Percentiles rank a stretch among this genome's conserved stretches.
Evolutionary conservation across 2,888 invertebrate genomes (phyloP).

Genomic region (Drosophila fungiperda): DNA sequence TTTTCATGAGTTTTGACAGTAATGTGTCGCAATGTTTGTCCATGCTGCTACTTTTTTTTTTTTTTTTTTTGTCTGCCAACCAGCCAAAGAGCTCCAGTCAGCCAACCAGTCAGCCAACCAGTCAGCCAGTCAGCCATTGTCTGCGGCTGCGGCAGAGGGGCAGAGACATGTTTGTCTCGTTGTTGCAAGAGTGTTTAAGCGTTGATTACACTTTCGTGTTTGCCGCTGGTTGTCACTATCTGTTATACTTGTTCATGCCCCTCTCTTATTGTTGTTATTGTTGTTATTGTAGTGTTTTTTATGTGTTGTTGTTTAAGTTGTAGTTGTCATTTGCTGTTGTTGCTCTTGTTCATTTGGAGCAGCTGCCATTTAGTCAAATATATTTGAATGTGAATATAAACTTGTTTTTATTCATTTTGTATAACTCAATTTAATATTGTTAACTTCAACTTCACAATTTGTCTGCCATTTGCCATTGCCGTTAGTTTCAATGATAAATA

Average conservation of each 20-base stretch:
- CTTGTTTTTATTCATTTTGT: neutral
- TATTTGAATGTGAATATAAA: slow-evolving; percentile 1
- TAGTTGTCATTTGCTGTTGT: slow-evolving; percentile 22
- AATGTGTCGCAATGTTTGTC: slow-evolving; percentile 81
- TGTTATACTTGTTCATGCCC: slow-evolving; percentile 42
- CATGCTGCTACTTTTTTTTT: slow-evolving; percentile 30
- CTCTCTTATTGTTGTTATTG: slow-evolving; percentile 29
- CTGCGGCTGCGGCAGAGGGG: slow-evolving; percentile 55
- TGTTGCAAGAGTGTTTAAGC: slow-evolving; percentile 77
- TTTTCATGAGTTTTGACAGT: slow-evolving; percentile 80
- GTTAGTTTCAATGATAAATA: slow-evolving; percentile 10
- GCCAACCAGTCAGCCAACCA: slow-evolving; percentile 24
- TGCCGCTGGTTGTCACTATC: slow-evolving; percentile 70
- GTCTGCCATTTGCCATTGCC: neutral
- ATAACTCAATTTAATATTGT: neutral
- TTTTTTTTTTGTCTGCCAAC: slow-evolving; percentile 51
- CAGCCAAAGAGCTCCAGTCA: slow-evolving; percentile 4
- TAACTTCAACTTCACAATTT: neutral
- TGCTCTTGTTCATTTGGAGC: slow-evolving; percentile 35
- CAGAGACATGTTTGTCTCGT: slow-evolving; percentile 64
- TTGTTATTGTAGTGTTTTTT: slow-evolving; percentile 11
- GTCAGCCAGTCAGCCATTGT: slow-evolving; percentile 48
- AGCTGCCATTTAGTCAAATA: slow-evolving; percentile 31
- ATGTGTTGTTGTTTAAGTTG: slow-evolving; percentile 10
- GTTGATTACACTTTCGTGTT: slow-evolving; percentile 80